Percentiles rank a stretch among this genome's conserved stretches.
phyloP scores from a whole-genome alignment of 1,140 invertebrate genomes.

The Zaprionus africanus region DNA sequence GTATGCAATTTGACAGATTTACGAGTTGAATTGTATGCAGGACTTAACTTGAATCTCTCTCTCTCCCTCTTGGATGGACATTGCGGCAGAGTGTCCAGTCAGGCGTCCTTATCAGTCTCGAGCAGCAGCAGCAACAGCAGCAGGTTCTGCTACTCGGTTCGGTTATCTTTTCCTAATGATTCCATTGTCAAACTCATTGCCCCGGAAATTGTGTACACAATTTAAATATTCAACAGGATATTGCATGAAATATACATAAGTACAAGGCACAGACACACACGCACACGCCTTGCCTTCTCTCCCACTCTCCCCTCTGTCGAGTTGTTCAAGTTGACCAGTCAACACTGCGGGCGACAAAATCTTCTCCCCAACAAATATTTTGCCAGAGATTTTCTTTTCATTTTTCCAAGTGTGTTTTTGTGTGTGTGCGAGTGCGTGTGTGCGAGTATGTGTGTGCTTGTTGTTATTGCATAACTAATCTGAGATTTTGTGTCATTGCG shows the following conservation, averaged over 20 bases:
- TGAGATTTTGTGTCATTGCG: constrained; percentile 39
- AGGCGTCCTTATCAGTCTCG: constrained; percentile 62
- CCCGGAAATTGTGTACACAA: constrained; percentile 79
- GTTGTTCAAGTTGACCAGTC: constrained; percentile 43
- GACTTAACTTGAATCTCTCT: constrained; percentile 8
- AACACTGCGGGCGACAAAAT: constrained; percentile 72
- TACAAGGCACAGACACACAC: constrained; percentile 30
- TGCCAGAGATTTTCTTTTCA: constrained; percentile 17
- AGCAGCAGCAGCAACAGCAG: constrained; percentile 20
- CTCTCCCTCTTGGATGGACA: constrained; percentile 7
- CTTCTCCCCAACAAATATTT: constrained; percentile 39
- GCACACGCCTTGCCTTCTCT: not conserved
- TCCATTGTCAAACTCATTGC: constrained; percentile 79
- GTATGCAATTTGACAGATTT: constrained; percentile 28
- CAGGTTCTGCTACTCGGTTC: constrained; percentile 4
- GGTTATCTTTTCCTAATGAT: constrained; percentile 76
- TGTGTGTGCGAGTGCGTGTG: not conserved
- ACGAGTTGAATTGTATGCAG: constrained; percentile 36
- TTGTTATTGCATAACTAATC: constrained; percentile 24
- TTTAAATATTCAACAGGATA: constrained; percentile 82
- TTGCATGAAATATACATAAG: constrained; percentile 76
- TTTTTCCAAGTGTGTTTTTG: not conserved
- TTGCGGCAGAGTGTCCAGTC: constrained; percentile 43
- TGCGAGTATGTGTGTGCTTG: constrained; percentile 16
- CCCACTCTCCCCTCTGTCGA: constrained; percentile 1